Evolutionary conservation across 2,797 vertebrate genomes (phyloP), one percentile per base, ranked within the genome.

Genomic region (Ceryle rudis): DNA sequence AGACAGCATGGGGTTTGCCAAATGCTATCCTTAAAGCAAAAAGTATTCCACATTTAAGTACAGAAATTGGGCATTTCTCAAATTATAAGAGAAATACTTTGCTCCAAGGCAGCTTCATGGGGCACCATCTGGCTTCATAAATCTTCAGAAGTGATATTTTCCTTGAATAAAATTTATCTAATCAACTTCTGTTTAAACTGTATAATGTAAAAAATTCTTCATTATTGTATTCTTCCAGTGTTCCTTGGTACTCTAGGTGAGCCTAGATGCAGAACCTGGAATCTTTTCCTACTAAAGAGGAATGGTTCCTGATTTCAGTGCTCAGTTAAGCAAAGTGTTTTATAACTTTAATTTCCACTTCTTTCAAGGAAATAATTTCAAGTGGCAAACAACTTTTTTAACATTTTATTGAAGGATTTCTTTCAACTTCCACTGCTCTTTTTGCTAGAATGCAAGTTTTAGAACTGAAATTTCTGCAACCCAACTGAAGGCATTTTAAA

Each of bases 61-160:
- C 54, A 90, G 69, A 93, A 94, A 37, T 17, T 25, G 54, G 77
- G 70, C 58, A 72, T 75, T 87, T 95, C 75, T 93, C 39, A 93
- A 86, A 55, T n/a, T 69, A 20, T 72, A 39, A 79, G 58, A 51
- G 35, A 92, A 55, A 89, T 55, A 15, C n/a, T 94, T 93, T 92
- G 23, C 70, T 92, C 46, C 42, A n/a, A 90, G 94, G 81, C 62
- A 93, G 26, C 60, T 89, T 92, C 66, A 10, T 28, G 77, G 81
- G 83, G 31, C 62, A 89, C 86, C 95, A 96, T 96, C 86, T 97
- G 95, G 83, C 81, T 93, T 92, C 73, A 46, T 58, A 89, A 66
- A 70, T 70, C 77, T 84, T 90, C 60, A 75, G 35, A 92, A 97
- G 70, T 81, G 77, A 90, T 60, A 89, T 92, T 93, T 93, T 92